A percentile compares a stretch with the other conserved stretches of the same genome.
phyloP scores from a whole-genome alignment of 2,797 vertebrate species.

The Hippopotamyrus pictus region DNA sequence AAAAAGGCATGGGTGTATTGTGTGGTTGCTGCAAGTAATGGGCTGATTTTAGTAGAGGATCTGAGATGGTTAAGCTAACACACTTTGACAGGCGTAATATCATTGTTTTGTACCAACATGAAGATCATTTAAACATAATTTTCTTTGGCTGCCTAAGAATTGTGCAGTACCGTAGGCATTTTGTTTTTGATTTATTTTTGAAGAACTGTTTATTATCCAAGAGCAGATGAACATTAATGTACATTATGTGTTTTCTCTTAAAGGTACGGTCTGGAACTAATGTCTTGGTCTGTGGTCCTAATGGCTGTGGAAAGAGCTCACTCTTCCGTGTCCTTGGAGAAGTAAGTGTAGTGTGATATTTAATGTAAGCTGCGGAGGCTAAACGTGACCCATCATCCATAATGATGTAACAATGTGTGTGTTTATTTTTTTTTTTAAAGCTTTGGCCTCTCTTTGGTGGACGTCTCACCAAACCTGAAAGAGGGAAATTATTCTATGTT shows the following conservation, averaged over 20 bases:
- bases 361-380: not conserved
- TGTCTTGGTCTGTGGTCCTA: slow-evolving; percentile 78
- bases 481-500: slow-evolving; percentile 96
- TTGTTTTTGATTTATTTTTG: not conserved
- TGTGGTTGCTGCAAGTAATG: not conserved
- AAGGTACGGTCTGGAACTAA: slow-evolving; percentile 77
- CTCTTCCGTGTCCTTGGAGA: slow-evolving; percentile 79
- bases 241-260: not conserved
- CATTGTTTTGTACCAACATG: not conserved
- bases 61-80: not conserved
- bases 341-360: slow-evolving; percentile 40
- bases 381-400: not conserved
- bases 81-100: not conserved
- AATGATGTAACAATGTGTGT: not conserved
- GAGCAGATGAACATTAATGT: not conserved
- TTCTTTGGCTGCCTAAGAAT: not conserved
- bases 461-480: slow-evolving; percentile 87
- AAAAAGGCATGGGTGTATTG: not conserved
- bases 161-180: not conserved
- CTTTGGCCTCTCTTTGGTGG: slow-evolving; percentile 97
- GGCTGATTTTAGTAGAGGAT: not conserved
- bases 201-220: not conserved
- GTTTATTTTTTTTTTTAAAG: not conserved
- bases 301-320: slow-evolving; percentile 81
- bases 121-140: not conserved